Base-by-base conservation (phyloP, 37 sponge, comb jelly and placozoan species). In the Beroe ovata region DNA sequence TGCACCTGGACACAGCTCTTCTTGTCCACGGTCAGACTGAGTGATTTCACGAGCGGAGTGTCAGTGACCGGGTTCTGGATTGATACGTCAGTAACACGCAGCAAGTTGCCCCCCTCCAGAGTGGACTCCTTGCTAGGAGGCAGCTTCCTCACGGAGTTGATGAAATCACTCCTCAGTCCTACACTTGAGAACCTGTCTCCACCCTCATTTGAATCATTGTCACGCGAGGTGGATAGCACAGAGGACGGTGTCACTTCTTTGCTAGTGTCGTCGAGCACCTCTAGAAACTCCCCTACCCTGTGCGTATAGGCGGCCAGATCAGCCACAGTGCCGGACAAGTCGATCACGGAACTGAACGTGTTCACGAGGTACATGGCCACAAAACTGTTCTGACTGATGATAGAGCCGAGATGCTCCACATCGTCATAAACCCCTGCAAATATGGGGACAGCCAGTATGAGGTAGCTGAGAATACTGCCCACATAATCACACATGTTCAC, bases 361-460 rank as follows among this genome's bases (percentile, higher is more conserved):
- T 35, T 77, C n/a, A 77, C 84, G 1, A 77, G 47, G 38, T 77
- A 77, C 84, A 77, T 77, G 8, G 84, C n/a, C 26, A 77, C 54
- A 26, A 77, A 77, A 3, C 36, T 21, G 54, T 77, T 77, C 84
- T 77, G 84, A 42, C 84, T 77, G 54, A 77, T 77, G 28, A 77
- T 35, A 40, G 26, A 42, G 8, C 84, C 84, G 23, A 77, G 84
- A 25, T 77, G 84, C 19, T 1, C 47, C 22, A 77, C 47, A 29
- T 41, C 54, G 47, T 77, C 84, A 19, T 77, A 77, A 30, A 41
- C 22, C 23, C 84, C 84, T 3, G 29, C 47, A 25, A 77, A 77
- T 77, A 77, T 77, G 28, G 84, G 84, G 18, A 77, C 33, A 8
- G 84, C 84, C 38, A 77, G 84, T n/a, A 77, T 42, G 4, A 77